phyloP scores from a whole-genome alignment of 1,140 invertebrate genomes.

The Meloidogyne exigua region DNA sequence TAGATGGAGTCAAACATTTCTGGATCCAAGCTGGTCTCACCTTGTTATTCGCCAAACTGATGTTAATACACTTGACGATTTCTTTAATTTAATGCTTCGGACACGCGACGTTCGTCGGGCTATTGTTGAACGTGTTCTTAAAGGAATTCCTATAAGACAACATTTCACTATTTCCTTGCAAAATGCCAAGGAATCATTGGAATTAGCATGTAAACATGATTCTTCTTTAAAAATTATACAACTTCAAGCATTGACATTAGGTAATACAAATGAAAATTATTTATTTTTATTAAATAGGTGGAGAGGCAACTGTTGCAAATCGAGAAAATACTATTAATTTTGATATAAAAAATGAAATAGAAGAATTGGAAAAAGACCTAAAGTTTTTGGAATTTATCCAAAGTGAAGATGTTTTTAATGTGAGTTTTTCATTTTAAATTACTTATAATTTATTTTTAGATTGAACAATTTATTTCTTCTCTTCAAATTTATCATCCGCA shows the following conservation, averaged over 20 bases:
- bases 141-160: constrained; percentile 58
- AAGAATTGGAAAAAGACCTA: constrained; percentile 61
- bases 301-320: background rate
- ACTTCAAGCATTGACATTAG: constrained; percentile 25
- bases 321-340: constrained; percentile 41
- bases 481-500: constrained; percentile 59
- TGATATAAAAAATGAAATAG: constrained; percentile 59
- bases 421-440: constrained; percentile 50
- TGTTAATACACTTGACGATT: constrained; percentile 51
- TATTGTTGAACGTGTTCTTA: constrained; percentile 62
- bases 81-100: constrained; percentile 60
- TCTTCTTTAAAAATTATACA: constrained; percentile 41
- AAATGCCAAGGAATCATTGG: constrained; percentile 60
- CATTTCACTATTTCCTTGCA: constrained; percentile 59
- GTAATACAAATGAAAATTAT: constrained; percentile 11
- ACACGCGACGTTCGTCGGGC: constrained; percentile 60
- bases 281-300: too few relatives aligned
- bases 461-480: constrained; percentile 22
- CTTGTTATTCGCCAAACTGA: constrained; percentile 55
- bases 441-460: constrained; percentile 19
- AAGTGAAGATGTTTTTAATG: constrained; percentile 60
- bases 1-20: constrained; percentile 59
- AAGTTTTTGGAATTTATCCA: constrained; percentile 61
- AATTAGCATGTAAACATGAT: constrained; percentile 50
- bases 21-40: constrained; percentile 63